Evolutionary conservation across 2,888 invertebrate genomes (phyloP).

Genomic region (Caenorhabditis sp.): DNA sequence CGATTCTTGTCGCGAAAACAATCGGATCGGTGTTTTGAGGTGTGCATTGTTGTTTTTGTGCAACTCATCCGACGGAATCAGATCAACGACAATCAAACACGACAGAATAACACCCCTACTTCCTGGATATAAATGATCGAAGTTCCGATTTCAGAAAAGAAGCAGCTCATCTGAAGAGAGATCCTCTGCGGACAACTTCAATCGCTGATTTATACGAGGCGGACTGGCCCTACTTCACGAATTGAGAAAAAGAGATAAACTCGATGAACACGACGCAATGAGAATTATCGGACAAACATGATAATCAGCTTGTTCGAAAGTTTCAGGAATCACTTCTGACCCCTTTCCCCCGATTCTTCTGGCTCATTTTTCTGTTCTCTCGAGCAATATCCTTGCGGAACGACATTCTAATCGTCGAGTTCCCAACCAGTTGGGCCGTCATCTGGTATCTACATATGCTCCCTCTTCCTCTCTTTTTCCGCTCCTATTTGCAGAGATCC

Average conservation of each 20-base stretch:
- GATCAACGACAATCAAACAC: slow-evolving; percentile 11
- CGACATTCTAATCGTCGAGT: slow-evolving; percentile 28
- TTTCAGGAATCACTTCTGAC: no score
- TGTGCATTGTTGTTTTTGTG: slow-evolving; percentile 26
- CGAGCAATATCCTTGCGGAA: not conserved
- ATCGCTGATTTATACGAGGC: no score
- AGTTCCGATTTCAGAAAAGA: no score
- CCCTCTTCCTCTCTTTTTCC: not conserved
- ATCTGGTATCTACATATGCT: slow-evolving; percentile 44
- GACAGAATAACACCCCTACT: slow-evolving; percentile 33
- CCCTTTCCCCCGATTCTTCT: no score
- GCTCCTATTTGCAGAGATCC: not conserved
- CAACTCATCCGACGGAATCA: slow-evolving; percentile 12
- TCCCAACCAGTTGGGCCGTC: slow-evolving; percentile 44
- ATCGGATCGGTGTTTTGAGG: slow-evolving; percentile 9
- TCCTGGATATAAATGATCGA: no score
- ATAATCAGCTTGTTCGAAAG: no score
- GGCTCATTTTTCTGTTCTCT: not conserved
- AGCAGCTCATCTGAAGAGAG: no score
- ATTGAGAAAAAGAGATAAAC: no score
- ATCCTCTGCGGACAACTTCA: no score
- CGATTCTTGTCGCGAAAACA: not conserved
- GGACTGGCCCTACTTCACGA: no score
- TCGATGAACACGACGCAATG: no score
- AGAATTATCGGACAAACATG: no score